These are phyloP conservation scores for Acleris holmiana DNA, from an alignment of 2,888 invertebrate species.

Conservation along the genomic window DNA sequence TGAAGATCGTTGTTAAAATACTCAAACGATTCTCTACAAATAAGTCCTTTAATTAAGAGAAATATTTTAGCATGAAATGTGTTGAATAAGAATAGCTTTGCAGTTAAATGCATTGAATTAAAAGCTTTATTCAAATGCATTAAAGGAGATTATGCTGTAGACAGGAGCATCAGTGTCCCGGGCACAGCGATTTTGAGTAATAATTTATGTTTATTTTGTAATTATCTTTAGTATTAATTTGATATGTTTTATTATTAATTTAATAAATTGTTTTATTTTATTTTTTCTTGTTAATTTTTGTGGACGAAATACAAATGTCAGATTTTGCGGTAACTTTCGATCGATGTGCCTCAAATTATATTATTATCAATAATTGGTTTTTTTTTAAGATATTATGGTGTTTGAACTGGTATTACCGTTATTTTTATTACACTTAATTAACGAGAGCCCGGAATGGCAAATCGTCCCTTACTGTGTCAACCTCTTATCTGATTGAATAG, in stretches of 20 bases:
- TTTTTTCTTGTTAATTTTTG: slow-evolving; percentile 13
- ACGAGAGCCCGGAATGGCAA: too few species aligned
- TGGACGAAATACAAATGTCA: background rate
- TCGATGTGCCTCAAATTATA: too few species aligned
- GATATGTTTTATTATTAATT: slow-evolving; percentile 60
- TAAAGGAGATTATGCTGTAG: slow-evolving; percentile 27
- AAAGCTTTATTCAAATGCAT: slow-evolving; percentile 8
- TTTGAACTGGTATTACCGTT: too few species aligned
- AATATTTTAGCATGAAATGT: background rate
- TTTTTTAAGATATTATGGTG: too few species aligned
- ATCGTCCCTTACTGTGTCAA: too few species aligned
- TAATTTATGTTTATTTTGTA: slow-evolving; percentile 64
- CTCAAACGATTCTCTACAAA: slow-evolving; percentile 16
- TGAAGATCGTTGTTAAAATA: slow-evolving; percentile 14
- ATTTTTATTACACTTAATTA: too few species aligned
- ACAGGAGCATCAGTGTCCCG: slow-evolving; percentile 40
- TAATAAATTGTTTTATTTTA: slow-evolving; percentile 63
- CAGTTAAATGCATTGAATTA: slow-evolving; percentile 1
- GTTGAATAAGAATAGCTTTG: slow-evolving; percentile 4
- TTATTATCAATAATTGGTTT: too few species aligned
- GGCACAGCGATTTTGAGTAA: slow-evolving; percentile 59
- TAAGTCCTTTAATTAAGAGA: slow-evolving; percentile 13
- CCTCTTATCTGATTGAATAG: too few species aligned
- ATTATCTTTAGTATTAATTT: slow-evolving; percentile 54
- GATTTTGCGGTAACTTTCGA: too few species aligned